Conservation (phyloP, 2,888 invertebrate genomes). For the Oxyscelio sp. region DNA sequence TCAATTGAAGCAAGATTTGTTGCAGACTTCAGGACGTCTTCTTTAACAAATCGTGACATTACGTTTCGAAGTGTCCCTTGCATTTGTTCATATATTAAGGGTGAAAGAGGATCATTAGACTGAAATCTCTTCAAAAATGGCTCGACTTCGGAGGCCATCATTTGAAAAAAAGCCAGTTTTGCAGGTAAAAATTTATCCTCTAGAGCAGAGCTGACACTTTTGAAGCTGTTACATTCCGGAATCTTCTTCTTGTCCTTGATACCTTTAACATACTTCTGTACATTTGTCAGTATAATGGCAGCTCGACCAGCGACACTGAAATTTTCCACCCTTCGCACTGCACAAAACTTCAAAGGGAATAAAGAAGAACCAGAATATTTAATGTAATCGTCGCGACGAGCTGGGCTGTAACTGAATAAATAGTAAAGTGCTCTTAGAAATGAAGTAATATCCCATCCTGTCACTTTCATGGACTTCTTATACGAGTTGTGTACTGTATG, state of each 20-base stretch:
- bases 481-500: slow-evolving; percentile 80
- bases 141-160: slow-evolving; percentile 62
- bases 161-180: slow-evolving; percentile 67
- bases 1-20: too few species aligned
- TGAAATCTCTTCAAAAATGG: too few species aligned
- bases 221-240: slow-evolving; percentile 61
- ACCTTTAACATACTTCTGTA: slow-evolving; percentile 70
- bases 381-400: slow-evolving; percentile 78
- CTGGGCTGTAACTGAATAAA: slow-evolving; percentile 80
- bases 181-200: slow-evolving; percentile 58
- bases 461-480: slow-evolving; percentile 76
- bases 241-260: slow-evolving; percentile 31
- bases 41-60: too few species aligned
- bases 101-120: too few species aligned
- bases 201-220: slow-evolving; percentile 32
- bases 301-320: slow-evolving; percentile 71
- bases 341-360: slow-evolving; percentile 75
- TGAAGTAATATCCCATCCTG: slow-evolving; percentile 73
- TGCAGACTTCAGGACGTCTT: too few species aligned
- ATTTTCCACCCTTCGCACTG: slow-evolving; percentile 77
- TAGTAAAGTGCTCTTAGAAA: slow-evolving; percentile 78
- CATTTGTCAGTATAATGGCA: slow-evolving; percentile 56
- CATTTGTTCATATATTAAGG: too few species aligned
- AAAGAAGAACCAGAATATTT: slow-evolving; percentile 53
- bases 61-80: too few species aligned